Evolutionary conservation across 2,888 invertebrate species (phyloP).

Genomic region (Neria commutata): DNA sequence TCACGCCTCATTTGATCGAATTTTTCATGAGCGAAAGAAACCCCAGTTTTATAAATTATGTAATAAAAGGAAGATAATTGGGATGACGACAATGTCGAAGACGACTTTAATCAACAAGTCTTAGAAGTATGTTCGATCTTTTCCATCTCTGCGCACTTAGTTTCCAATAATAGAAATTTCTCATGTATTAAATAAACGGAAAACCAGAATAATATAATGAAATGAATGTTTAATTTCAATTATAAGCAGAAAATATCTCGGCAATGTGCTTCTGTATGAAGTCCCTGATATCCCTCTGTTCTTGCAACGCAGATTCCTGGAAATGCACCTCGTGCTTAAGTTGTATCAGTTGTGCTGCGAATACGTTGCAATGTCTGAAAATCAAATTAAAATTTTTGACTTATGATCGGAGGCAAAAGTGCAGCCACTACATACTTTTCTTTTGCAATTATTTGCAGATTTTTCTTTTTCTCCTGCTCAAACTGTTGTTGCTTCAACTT

Average conservation of each 20-base stretch:
- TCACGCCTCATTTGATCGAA: too few species aligned
- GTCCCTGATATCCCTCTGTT: constrained; percentile 29
- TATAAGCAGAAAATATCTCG: too few species aligned
- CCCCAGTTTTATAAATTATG: too few species aligned
- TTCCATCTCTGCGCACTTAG: not conserved
- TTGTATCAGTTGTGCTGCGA: too few species aligned
- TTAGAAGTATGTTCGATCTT: too few species aligned
- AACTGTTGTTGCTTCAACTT: constrained; percentile 20
- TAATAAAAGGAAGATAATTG: constrained; percentile 99
- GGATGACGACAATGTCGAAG: constrained; percentile 99
- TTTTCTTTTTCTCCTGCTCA: constrained; percentile 13
- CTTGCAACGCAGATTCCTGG: constrained; percentile 19
- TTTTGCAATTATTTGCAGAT: not conserved
- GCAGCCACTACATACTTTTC: not conserved
- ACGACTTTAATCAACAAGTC: constrained; percentile 95
- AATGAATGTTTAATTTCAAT: too few species aligned
- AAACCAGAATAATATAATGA: constrained; percentile 31
- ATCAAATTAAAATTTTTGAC: too few species aligned
- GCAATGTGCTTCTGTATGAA: constrained; percentile 30
- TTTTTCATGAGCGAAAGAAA: too few species aligned
- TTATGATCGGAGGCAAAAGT: too few species aligned
- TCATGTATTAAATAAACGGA: constrained; percentile 27
- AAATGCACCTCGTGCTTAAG: constrained; percentile 24
- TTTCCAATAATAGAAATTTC: not conserved
- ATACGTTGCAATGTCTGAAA: too few species aligned